Evolutionary conservation across 2,113 vertebrate species (phyloP).

Genomic region (Chloebia gouldiae): DNA sequence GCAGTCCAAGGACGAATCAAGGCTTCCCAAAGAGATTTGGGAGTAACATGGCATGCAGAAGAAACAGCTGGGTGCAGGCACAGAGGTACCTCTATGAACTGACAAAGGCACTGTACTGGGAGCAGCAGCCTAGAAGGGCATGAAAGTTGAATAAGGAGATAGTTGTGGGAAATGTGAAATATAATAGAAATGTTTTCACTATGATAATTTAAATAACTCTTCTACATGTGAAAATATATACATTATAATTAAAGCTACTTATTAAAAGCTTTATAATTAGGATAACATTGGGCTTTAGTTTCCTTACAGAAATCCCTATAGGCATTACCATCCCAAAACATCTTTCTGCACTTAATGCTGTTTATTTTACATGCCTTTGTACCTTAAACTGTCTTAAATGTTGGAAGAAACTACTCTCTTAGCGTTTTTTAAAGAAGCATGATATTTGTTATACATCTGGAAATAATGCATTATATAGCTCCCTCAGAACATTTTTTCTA

Average conservation of each 20-base stretch:
- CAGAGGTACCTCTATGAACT: neutral
- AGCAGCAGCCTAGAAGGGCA: neutral
- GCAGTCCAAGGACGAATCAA: neutral
- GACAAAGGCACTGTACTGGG: neutral
- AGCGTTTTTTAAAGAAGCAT: slow-evolving; percentile 20
- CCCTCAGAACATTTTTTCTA: neutral
- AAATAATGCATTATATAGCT: slow-evolving; percentile 38
- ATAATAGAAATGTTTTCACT: neutral
- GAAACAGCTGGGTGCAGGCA: neutral
- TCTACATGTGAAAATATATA: neutral
- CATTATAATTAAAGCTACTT: neutral
- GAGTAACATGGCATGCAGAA: neutral
- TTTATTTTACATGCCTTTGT: neutral
- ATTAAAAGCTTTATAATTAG: neutral
- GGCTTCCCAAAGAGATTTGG: neutral
- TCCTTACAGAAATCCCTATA: neutral
- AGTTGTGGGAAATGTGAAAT: neutral
- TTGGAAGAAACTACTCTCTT: slow-evolving; percentile 32
- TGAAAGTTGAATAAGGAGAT: neutral
- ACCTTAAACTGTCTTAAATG: neutral
- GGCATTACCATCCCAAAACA: neutral
- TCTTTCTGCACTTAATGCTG: neutral
- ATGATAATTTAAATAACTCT: neutral
- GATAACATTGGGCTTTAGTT: neutral
- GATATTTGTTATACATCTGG: slow-evolving; percentile 37